Percentiles rank a stretch among this genome's conserved stretches.
Conservation (phyloP, 2,888 invertebrate species). For the Synanthedon tipuliformis region DNA sequence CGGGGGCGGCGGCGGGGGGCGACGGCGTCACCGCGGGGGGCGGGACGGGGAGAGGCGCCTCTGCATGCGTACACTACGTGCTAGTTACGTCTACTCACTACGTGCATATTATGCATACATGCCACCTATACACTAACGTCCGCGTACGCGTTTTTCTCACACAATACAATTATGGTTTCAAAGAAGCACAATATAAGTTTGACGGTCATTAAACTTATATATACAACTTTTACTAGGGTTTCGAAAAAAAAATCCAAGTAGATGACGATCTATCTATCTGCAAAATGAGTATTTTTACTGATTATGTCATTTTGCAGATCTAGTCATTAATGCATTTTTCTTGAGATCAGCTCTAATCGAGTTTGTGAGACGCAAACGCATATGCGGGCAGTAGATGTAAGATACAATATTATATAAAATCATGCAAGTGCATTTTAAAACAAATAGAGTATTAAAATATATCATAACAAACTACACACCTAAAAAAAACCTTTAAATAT, state of each 20-base stretch:
- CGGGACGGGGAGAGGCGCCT: slow-evolving; percentile 13
- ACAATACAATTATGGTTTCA: no score
- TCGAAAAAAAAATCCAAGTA: no score
- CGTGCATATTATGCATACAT: slow-evolving; percentile 15
- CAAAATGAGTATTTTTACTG: no score
- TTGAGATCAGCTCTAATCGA: no score
- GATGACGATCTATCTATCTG: no score
- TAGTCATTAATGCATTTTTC: no score
- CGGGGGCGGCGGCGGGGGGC: slow-evolving; percentile 16
- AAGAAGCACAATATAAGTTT: no score
- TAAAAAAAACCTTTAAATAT: not conserved
- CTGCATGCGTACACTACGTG: slow-evolving; percentile 68
- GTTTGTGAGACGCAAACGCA: no score
- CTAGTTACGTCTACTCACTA: slow-evolving; percentile 51
- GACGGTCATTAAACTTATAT: no score
- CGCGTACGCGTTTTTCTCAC: not conserved
- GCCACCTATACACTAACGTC: not conserved
- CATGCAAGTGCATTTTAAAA: slow-evolving; percentile 4
- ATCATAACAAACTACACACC: not conserved
- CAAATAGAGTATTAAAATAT: not conserved
- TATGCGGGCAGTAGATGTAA: no score
- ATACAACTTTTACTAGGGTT: no score
- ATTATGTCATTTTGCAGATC: no score
- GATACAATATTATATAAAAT: slow-evolving; percentile 1
- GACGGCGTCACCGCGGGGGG: slow-evolving; percentile 16